Conservation (phyloP, 2,888 invertebrate species). For the Branchipolynoe longqiensis region DNA sequence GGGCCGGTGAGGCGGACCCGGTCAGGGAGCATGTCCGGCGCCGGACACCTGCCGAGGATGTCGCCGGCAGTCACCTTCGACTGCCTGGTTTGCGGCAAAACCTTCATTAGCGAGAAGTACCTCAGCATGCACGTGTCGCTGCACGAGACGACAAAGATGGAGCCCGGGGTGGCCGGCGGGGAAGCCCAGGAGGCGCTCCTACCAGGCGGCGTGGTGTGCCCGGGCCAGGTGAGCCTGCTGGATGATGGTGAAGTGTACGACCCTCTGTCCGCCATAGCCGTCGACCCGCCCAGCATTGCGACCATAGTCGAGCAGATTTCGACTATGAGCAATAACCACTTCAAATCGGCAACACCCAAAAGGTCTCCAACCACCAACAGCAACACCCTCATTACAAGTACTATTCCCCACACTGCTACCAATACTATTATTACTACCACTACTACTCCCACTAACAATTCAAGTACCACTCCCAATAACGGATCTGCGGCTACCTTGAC, state of each 20-base stretch:
- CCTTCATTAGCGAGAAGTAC: constrained; percentile 68
- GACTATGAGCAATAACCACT: not conserved
- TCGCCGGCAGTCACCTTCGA: constrained; percentile 34
- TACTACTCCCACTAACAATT: no score
- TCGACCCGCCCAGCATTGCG: not conserved
- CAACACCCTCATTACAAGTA: no score
- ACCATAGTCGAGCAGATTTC: constrained; percentile 26
- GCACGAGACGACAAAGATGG: constrained; percentile 59
- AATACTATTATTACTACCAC: no score
- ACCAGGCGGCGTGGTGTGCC: not conserved
- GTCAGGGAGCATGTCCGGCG: not conserved
- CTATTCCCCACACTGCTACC: no score
- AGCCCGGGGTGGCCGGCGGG: not conserved
- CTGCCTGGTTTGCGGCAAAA: constrained; percentile 64
- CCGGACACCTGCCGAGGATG: not conserved
- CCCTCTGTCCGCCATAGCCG: not conserved
- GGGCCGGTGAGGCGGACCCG: constrained; percentile 38
- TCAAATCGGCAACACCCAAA: constrained; percentile 20
- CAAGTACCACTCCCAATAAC: constrained; percentile 2
- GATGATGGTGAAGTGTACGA: constrained; percentile 36
- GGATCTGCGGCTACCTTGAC: no score
- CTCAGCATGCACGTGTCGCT: constrained; percentile 69
- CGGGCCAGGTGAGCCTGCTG: not conserved
- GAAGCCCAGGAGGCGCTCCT: not conserved
- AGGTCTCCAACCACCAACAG: not conserved